Conservation (phyloP, 2,888 invertebrate genomes). For the Strigamia maritima region DNA sequence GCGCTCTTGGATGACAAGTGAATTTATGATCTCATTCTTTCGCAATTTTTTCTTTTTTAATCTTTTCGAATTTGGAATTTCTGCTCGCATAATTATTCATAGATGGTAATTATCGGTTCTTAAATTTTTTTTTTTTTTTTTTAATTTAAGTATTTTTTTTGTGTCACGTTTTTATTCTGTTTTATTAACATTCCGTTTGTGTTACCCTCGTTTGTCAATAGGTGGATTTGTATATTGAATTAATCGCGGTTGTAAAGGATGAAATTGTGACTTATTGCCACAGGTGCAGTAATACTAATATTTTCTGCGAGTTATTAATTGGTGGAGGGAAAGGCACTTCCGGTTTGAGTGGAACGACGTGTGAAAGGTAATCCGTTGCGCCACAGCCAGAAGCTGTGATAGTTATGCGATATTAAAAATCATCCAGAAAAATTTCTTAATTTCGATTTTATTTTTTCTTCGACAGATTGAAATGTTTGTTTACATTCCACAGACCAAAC, state of each 20-base stretch:
- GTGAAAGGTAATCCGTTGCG: not conserved
- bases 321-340: constrained; percentile 20
- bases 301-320: constrained; percentile 17
- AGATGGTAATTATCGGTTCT: constrained; percentile 35
- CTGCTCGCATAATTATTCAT: constrained; percentile 31
- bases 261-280: constrained; percentile 2
- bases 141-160: not conserved
- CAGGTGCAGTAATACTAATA: constrained; percentile 30
- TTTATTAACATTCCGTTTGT: constrained; percentile 7
- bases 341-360: not conserved
- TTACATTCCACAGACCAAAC: too few relatives aligned
- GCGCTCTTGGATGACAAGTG: constrained; percentile 29
- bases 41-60: constrained; percentile 17
- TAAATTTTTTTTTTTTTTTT: not conserved
- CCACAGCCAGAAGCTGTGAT: not conserved
- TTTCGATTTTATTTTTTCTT: too few relatives aligned
- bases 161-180: not conserved
- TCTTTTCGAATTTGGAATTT: constrained; percentile 31
- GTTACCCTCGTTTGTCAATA: constrained; percentile 9
- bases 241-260: constrained; percentile 3
- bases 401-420: not conserved
- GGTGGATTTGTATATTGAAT: not conserved
- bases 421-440: too few relatives aligned
- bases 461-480: too few relatives aligned
- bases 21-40: constrained; percentile 32